Conservation (phyloP, 2,888 invertebrate genomes). For the Leptinotarsa tumamoca region DNA sequence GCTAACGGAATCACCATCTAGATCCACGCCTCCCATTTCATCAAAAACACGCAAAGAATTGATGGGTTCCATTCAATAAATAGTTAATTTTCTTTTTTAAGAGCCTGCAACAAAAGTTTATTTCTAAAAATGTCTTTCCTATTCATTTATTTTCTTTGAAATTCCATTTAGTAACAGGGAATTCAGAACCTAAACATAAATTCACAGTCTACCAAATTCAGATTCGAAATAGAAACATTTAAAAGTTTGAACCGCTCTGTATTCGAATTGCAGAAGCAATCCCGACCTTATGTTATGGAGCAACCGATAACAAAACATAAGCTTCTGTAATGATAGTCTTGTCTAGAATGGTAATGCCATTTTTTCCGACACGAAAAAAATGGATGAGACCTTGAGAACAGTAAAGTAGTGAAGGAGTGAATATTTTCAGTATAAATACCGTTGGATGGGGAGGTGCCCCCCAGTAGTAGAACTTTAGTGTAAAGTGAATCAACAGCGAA, state of each 20-base stretch:
- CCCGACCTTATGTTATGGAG: slow-evolving; percentile 33
- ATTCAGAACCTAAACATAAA: not conserved
- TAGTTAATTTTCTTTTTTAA: too few species aligned
- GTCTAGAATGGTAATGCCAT: slow-evolving; percentile 34
- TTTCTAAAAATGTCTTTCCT: too few species aligned
- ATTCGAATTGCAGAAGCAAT: slow-evolving; percentile 19
- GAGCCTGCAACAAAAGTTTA: too few species aligned
- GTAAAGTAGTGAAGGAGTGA: slow-evolving; percentile 48
- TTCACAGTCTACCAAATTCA: not conserved
- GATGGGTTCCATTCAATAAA: too few species aligned
- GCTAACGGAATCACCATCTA: too few species aligned
- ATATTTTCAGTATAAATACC: slow-evolving; percentile 52
- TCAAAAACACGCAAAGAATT: too few species aligned
- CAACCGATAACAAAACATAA: slow-evolving; percentile 31
- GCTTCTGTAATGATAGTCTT: slow-evolving; percentile 39
- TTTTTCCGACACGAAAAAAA: slow-evolving; percentile 35
- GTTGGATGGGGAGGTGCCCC: slow-evolving; percentile 42
- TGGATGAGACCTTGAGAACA: slow-evolving; percentile 48
- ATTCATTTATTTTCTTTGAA: too few species aligned
- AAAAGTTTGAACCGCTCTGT: not conserved
- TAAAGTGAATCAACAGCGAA: slow-evolving; percentile 38
- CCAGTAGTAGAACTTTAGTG: slow-evolving; percentile 37
- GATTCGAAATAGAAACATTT: too few species aligned
- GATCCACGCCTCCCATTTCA: too few species aligned
- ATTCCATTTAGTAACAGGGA: too few species aligned